Base-by-base conservation (phyloP, 2,797 vertebrate species). In the Enteromius argenteus region DNA sequence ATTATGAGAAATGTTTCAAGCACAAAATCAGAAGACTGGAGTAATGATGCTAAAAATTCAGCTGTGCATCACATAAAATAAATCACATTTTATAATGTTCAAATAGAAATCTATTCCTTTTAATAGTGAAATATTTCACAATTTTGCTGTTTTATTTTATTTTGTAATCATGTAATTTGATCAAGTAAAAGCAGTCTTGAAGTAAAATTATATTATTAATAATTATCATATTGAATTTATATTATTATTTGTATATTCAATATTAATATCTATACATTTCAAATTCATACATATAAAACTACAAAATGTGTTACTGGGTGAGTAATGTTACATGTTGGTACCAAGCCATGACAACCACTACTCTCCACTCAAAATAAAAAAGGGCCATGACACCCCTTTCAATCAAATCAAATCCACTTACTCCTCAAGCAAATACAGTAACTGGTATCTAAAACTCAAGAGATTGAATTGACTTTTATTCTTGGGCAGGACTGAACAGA, bases 381-480 rank as follows among this genome's bases (percentile, higher is more conserved):
- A 27, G 35, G 13, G 9, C n/a, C 14, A 77, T 35, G 53, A 15
- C 0, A 0, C 32, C 14, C 9, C 53, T 60, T 8, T 67, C 51
- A 49, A 51, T 49, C 14, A 49, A 66, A 17, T 68, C 35, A 68
- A 75, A 58, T 58, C 21, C 51, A 39, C 32, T 8, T 44, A 42
- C 56, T 11, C 13, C 75, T 58, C 3, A 37, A 75, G 23, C 56
- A 62, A 62, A 62, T 62, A 19, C 37, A 77, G 44, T 77, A 62
- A 62, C 56, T 60, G 14, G 23, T 39, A 42, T 62, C 7, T 62
- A n/a, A 44, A 77, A 11, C 35, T 39, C n/a, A 2, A 30, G 42
- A n/a, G 5, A 79, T 11, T 35, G 8, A 39, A 68, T 11, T 53
- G 13, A 79, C 8, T 67, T 51, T 79, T 66, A 44, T 42, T 44